A percentile compares a stretch with the other conserved stretches of the same genome.
These are phyloP conservation scores for Eueremaeus valkanovi DNA, from an alignment of 2,888 invertebrate genomes.

Conservation along the genomic window DNA sequence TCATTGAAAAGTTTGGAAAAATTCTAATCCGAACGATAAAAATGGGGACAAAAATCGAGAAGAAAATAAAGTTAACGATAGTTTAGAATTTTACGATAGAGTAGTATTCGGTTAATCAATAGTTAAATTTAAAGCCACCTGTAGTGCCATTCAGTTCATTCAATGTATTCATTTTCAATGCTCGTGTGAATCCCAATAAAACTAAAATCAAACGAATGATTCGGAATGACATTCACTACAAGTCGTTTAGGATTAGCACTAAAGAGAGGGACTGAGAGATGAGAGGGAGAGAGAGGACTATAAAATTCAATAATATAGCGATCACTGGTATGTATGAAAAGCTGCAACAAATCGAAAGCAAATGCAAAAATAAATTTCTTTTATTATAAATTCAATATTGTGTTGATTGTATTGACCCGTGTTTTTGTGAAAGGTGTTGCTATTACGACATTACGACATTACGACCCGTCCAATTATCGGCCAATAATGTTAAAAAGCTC, in stretches of 20 bases:
- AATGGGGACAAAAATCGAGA: not conserved
- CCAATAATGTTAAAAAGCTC: not conserved
- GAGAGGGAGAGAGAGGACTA: not conserved
- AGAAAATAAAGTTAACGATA: not conserved
- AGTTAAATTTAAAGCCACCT: conserved; percentile 27
- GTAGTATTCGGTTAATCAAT: conserved; percentile 12
- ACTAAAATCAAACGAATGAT: not conserved
- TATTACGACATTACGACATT: conserved; percentile 19
- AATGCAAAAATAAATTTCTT: not conserved
- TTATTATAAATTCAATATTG: conserved; percentile 22
- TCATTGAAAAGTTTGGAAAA: not conserved
- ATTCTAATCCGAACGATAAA: not conserved
- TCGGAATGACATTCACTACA: not conserved
- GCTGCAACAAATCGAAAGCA: not conserved
- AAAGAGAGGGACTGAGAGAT: not conserved
- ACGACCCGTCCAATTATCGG: conserved; percentile 26
- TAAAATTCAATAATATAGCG: not conserved
- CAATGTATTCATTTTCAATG: not conserved
- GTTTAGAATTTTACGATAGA: not conserved
- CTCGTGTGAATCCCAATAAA: conserved; percentile 29
- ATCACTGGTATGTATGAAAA: not conserved
- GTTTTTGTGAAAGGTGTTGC: conserved; percentile 28
- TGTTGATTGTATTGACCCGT: conserved; percentile 21
- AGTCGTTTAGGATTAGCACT: not conserved
- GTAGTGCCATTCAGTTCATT: conserved; percentile 18